These are phyloP conservation scores for Pyrgilauda ruficollis DNA, from an alignment of 2,113 vertebrate species.

Conservation along the genomic window DNA sequence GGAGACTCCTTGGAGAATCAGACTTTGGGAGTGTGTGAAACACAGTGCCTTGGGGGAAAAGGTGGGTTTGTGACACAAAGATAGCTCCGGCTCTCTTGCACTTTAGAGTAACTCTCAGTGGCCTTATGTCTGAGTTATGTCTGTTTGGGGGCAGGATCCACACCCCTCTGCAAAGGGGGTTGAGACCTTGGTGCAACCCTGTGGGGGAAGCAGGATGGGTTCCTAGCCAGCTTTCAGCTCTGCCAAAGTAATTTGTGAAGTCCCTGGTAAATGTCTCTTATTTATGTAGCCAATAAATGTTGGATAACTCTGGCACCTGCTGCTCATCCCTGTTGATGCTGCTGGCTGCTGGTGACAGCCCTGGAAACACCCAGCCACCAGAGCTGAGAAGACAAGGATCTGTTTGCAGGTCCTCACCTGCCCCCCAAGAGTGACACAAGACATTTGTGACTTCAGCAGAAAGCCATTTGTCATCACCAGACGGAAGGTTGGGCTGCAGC, in stretches of 20 bases:
- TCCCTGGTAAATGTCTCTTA: not conserved
- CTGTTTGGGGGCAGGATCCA: not conserved
- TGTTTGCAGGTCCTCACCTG: not conserved
- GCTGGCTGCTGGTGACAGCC: not conserved
- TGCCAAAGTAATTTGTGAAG: slow-evolving; percentile 13
- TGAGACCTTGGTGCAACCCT: not conserved
- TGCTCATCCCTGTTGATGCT: rapidly evolving
- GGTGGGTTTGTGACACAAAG: not conserved
- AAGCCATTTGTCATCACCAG: not conserved
- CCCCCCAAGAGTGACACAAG: not conserved
- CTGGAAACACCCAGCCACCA: rapidly evolving
- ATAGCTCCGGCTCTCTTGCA: not conserved
- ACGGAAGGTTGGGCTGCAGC: not conserved
- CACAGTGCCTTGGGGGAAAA: not conserved
- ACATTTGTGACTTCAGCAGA: not conserved
- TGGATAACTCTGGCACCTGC: not conserved
- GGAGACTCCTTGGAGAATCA: not conserved
- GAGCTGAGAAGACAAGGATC: not conserved
- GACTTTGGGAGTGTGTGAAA: not conserved
- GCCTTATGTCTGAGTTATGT: not conserved
- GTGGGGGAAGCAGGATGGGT: not conserved
- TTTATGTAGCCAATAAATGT: slow-evolving; percentile 51
- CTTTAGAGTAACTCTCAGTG: not conserved
- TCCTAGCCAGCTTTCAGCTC: slow-evolving; percentile 27
- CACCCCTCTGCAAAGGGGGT: not conserved